These are phyloP conservation scores for Gallinago media DNA, from an alignment of 2,113 vertebrate species.

Conservation along the genomic window DNA sequence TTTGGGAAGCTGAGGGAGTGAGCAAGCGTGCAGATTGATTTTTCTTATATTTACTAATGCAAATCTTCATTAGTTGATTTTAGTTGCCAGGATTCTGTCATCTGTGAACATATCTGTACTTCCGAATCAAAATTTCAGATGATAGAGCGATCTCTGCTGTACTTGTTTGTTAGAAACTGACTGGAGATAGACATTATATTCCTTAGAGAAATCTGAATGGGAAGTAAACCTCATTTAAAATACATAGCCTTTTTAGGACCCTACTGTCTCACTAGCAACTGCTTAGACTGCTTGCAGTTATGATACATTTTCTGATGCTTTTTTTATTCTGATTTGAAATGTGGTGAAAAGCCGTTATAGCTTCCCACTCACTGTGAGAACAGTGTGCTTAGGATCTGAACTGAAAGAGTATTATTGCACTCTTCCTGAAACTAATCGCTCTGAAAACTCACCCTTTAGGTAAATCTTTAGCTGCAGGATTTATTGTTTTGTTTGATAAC, in stretches of 20 bases:
- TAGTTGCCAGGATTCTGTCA: neutral
- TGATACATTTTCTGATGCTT: neutral
- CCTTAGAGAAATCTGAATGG: neutral
- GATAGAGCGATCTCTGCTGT: neutral
- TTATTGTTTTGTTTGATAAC: neutral
- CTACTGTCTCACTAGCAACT: neutral
- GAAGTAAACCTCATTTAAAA: neutral
- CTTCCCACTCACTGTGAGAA: neutral
- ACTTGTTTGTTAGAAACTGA: neutral
- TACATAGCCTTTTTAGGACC: neutral
- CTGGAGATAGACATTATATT: neutral
- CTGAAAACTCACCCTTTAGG: neutral
- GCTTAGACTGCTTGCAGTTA: neutral
- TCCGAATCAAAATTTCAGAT: neutral
- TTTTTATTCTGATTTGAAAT: neutral
- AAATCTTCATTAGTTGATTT: neutral
- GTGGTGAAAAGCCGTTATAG: neutral
- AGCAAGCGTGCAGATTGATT: neutral
- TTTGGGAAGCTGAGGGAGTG: neutral
- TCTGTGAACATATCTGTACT: neutral
- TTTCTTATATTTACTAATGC: neutral
- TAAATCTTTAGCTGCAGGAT: neutral
- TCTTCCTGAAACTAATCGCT: neutral
- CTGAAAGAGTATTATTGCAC: neutral
- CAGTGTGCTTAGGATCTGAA: neutral